A percentile compares a stretch with the other conserved stretches of the same genome.
Evolutionary conservation across 1,140 invertebrate species (phyloP).

Genomic region (Sinonovacula constricta): DNA sequence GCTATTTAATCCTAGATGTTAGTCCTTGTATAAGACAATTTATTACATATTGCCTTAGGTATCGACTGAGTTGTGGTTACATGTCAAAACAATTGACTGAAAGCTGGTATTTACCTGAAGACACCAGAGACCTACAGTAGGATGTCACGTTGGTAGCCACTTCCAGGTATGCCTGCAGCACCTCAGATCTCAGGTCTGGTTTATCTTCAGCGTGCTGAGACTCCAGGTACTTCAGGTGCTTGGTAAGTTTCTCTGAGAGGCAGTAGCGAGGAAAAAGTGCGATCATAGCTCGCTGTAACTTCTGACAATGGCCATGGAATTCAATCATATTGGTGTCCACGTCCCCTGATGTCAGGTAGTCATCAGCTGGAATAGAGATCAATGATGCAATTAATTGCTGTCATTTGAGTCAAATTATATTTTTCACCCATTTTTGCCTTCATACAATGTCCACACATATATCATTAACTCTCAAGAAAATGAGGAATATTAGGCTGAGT

Average conservation of each 20-base stretch:
- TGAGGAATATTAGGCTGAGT: no score
- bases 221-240: constrained; percentile 67
- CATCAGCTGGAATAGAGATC: constrained; percentile 59
- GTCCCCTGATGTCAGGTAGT: constrained; percentile 62
- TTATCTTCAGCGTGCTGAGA: constrained; percentile 71
- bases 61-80: no score
- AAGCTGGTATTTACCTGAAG: no score
- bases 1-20: no score
- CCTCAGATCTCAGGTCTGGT: constrained; percentile 60
- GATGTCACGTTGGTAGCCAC: constrained; percentile 72
- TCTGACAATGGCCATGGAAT: constrained; percentile 70
- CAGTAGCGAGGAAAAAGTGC: constrained; percentile 85
- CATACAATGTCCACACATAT: no score
- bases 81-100: no score
- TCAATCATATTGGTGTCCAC: constrained; percentile 72
- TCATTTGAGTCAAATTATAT: no score
- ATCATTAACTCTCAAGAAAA: no score
- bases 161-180: constrained; percentile 69
- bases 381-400: no score
- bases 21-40: no score
- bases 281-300: constrained; percentile 83
- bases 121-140: constrained; percentile 72
- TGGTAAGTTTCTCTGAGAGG: constrained; percentile 71
- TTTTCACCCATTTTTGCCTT: no score
- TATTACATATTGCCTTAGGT: no score